A percentile compares a stretch with the other conserved stretches of the same genome.
Conservation (phyloP, 2,113 vertebrate species). For the Lichenostomus cassidix region DNA sequence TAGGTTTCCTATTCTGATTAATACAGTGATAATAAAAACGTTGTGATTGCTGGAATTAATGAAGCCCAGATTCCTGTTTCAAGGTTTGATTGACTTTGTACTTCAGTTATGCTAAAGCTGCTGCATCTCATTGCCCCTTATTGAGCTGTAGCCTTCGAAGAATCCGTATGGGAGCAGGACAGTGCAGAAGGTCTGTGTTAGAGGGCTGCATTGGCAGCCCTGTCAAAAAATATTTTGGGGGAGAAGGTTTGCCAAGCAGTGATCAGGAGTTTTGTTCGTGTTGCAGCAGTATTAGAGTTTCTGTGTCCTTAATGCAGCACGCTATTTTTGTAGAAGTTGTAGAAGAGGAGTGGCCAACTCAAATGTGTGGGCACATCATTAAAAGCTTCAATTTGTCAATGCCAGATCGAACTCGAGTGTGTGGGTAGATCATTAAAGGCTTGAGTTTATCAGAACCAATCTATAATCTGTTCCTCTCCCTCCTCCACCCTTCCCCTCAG, state of each 20-base stretch:
- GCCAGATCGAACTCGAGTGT: constrained; percentile 54
- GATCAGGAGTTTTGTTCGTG: not conserved
- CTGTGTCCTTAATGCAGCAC: not conserved
- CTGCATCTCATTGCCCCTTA: constrained; percentile 3
- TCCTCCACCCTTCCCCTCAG: constrained; percentile 20
- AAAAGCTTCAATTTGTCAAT: constrained; percentile 68
- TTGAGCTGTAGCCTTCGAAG: not conserved
- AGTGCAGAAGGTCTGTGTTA: not conserved
- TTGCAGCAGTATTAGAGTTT: not conserved
- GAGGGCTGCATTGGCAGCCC: not conserved
- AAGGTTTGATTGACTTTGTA: constrained; percentile 55
- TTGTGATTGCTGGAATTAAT: constrained; percentile 65
- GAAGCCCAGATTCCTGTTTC: constrained; percentile 47
- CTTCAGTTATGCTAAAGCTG: not conserved
- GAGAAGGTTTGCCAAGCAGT: not conserved
- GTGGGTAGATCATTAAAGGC: constrained; percentile 67
- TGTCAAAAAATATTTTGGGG: not conserved
- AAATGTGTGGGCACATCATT: constrained; percentile 51
- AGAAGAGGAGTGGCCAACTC: constrained; percentile 52
- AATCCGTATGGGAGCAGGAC: not conserved
- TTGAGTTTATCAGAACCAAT: constrained; percentile 50
- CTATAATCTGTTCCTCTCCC: constrained; percentile 26
- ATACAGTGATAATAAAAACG: constrained; percentile 58
- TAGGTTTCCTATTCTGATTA: constrained; percentile 61
- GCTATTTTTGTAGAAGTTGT: constrained; percentile 43